Evolutionary conservation across 1,140 invertebrate genomes (phyloP).

Genomic region (Diploscapter pachys): DNA sequence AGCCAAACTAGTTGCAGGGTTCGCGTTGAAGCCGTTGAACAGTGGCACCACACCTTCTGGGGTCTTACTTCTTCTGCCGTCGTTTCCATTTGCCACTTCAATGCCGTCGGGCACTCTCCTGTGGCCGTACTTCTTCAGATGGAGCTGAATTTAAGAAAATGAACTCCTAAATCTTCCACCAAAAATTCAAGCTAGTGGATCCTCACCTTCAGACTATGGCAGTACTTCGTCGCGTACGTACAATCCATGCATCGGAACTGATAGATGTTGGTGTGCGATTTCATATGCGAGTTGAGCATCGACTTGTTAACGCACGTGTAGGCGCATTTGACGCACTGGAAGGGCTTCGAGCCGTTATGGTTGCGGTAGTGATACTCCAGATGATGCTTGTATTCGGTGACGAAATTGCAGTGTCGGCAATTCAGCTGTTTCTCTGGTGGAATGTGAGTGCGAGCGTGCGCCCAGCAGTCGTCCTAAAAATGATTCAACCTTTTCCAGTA

Average conservation of each 20-base stretch:
- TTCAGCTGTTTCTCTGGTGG: constrained; percentile 83
- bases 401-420: constrained; percentile 89
- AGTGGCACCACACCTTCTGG: neutral
- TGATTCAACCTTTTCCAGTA: neutral
- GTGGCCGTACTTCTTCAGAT: constrained; percentile 85
- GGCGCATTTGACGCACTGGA: constrained; percentile 83
- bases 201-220: constrained; percentile 80
- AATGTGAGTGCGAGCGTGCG: constrained; percentile 75
- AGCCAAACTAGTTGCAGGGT: constrained; percentile 5
- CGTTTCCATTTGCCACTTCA: constrained; percentile 8
- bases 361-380: constrained; percentile 93
- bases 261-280: constrained; percentile 93
- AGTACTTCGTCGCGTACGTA: constrained; percentile 96
- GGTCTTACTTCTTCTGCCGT: constrained; percentile 2
- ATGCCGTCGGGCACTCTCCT: constrained; percentile 69
- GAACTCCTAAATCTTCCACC: neutral
- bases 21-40: constrained; percentile 4
- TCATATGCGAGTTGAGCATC: constrained; percentile 97
- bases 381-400: constrained; percentile 97
- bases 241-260: constrained; percentile 92
- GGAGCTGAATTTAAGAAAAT: constrained; percentile 63
- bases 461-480: constrained; percentile 65
- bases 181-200: neutral
- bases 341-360: constrained; percentile 91
- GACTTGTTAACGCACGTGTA: constrained; percentile 97